These are phyloP conservation scores for Tragelaphus strepsiceros DNA, from an alignment of 2,113 vertebrate species.

Conservation along the genomic window DNA sequence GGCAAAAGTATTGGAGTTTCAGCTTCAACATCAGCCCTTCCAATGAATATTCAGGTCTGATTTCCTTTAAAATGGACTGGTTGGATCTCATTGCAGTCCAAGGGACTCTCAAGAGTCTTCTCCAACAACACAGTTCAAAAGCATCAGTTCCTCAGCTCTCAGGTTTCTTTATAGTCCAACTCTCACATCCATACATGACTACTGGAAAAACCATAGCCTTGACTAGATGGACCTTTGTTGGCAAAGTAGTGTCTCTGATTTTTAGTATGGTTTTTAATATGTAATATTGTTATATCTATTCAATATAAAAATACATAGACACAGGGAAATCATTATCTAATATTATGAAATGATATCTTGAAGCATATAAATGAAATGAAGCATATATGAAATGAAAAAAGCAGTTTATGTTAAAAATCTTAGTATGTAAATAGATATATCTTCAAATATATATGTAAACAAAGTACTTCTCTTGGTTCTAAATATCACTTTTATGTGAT, in stretches of 20 bases:
- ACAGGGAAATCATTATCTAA: neutral
- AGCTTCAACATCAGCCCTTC: neutral
- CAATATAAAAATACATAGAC: neutral
- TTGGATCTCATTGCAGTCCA: neutral
- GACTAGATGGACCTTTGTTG: neutral
- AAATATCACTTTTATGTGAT: neutral
- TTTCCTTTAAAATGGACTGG: neutral
- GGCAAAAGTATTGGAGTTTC: neutral
- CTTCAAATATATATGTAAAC: neutral
- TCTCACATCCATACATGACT: neutral
- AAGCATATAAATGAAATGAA: neutral
- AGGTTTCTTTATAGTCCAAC: neutral
- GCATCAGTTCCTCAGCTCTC: neutral
- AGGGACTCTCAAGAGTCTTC: neutral
- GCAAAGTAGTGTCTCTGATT: neutral
- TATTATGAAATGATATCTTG: neutral
- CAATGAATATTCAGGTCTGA: neutral
- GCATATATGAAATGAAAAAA: neutral
- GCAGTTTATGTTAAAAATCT: neutral
- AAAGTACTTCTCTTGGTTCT: neutral
- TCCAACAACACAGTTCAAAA: neutral
- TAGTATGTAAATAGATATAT: neutral
- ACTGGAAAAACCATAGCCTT: neutral
- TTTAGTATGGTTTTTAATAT: neutral
- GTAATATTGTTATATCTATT: neutral